These are phyloP conservation scores for Brotula barbata DNA, from an alignment of 2,797 vertebrate genomes.

Conservation along the genomic window DNA sequence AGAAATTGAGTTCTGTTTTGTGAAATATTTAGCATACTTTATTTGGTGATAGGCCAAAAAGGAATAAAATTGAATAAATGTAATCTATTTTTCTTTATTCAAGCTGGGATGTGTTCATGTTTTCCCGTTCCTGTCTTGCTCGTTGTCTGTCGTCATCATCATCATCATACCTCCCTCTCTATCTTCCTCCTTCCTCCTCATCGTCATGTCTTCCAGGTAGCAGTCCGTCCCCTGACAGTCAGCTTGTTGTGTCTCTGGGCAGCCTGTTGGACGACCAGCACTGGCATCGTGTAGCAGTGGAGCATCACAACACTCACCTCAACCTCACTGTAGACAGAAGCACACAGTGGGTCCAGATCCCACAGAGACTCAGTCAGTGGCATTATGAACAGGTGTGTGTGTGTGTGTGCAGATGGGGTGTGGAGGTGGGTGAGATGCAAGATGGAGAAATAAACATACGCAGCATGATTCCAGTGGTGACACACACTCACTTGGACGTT, in stretches of 20 bases:
- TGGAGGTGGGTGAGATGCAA: neutral
- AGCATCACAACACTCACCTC: conserved; percentile 81
- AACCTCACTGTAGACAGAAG: conserved; percentile 92
- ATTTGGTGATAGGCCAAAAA: too few relatives aligned
- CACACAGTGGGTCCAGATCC: conserved; percentile 80
- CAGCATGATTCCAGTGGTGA: too few relatives aligned
- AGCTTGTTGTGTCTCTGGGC: conserved; percentile 80
- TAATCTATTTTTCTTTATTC: too few relatives aligned
- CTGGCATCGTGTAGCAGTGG: conserved; percentile 88
- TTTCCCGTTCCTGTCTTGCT: neutral
- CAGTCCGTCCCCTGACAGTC: conserved; percentile 60
- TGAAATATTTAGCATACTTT: too few relatives aligned
- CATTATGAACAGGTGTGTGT: conserved; percentile 87
- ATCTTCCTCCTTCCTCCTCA: neutral
- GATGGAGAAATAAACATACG: neutral
- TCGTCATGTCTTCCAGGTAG: conserved; percentile 51
- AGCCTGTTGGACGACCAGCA: conserved; percentile 94
- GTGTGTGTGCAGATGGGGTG: neutral
- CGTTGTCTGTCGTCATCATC: too few relatives aligned
- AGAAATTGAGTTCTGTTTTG: too few relatives aligned
- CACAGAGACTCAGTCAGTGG: conserved; percentile 81
- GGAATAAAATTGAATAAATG: too few relatives aligned
- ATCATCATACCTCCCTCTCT: neutral
- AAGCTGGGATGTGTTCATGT: too few relatives aligned
- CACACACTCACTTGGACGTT: too few relatives aligned